These are phyloP conservation scores for Drosophila baimaii DNA, from an alignment of 1,140 invertebrate species.

Conservation along the genomic window DNA sequence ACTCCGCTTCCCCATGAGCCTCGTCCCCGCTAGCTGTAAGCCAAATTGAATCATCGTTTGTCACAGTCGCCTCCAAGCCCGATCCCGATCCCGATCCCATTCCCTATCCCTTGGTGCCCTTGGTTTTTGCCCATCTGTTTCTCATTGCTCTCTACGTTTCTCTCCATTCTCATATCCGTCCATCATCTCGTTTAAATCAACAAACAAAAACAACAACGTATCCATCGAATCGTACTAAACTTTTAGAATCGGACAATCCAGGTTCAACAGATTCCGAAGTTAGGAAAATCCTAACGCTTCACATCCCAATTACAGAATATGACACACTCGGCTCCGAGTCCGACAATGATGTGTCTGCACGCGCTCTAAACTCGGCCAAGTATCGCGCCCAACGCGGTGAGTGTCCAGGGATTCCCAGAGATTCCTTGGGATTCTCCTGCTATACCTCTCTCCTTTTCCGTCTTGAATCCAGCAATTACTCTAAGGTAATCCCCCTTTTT, in stretches of 20 bases:
- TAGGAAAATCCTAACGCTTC: slow-evolving; percentile 94
- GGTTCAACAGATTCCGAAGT: slow-evolving; percentile 94
- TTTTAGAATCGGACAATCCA: slow-evolving; percentile 93
- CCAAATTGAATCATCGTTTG: slow-evolving; percentile 66
- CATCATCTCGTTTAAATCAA: slow-evolving; percentile 61
- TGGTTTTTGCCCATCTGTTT: slow-evolving; percentile 40
- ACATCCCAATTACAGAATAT: slow-evolving; percentile 95
- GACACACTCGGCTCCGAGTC: slow-evolving; percentile 91
- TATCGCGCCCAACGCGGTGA: slow-evolving; percentile 86
- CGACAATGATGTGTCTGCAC: slow-evolving; percentile 87
- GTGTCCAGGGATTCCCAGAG: not conserved
- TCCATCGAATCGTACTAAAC: slow-evolving; percentile 84
- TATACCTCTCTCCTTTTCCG: not conserved
- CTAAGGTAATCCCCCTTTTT: not conserved
- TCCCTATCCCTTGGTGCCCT: too few relatives aligned
- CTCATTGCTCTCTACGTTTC: slow-evolving; percentile 54
- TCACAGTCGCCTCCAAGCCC: slow-evolving; percentile 19
- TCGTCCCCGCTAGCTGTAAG: slow-evolving; percentile 63
- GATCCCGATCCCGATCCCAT: not conserved
- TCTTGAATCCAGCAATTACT: not conserved
- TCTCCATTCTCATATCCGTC: slow-evolving; percentile 57
- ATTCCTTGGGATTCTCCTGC: too few relatives aligned
- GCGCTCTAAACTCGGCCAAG: slow-evolving; percentile 86
- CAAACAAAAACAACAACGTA: slow-evolving; percentile 51
- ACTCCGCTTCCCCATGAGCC: not conserved